Percentiles rank a stretch among this genome's conserved stretches.
Conservation (phyloP, 2,113 vertebrate species). For the Grammomys dolichurus region DNA sequence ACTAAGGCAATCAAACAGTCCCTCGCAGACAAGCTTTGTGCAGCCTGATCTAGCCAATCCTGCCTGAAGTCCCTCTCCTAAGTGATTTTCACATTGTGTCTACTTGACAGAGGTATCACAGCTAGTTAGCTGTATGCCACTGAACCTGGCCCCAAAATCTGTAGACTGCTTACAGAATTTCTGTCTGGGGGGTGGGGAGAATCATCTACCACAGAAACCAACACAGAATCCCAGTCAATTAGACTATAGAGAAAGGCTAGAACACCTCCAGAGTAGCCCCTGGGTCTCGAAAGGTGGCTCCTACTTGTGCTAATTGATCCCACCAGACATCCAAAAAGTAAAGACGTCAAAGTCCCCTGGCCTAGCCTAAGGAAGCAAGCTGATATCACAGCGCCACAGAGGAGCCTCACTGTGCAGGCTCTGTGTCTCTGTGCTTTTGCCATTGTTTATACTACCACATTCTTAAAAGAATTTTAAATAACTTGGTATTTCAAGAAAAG, state of each 20-base stretch:
- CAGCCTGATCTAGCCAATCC: neutral
- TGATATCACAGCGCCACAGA: neutral
- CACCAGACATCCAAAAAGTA: neutral
- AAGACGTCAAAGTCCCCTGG: neutral
- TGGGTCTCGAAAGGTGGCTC: neutral
- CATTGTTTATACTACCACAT: conserved; percentile 42
- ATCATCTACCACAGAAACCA: neutral
- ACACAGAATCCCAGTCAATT: neutral
- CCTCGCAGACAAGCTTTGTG: neutral
- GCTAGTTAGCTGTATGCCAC: neutral
- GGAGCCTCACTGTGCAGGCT: neutral
- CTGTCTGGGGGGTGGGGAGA: neutral
- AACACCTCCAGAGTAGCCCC: neutral
- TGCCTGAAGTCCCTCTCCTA: neutral
- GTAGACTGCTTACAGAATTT: neutral
- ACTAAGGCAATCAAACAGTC: neutral
- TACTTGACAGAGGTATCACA: neutral
- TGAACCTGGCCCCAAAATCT: neutral
- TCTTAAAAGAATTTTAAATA: conserved; percentile 39
- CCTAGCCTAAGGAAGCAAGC: neutral
- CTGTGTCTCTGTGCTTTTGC: neutral
- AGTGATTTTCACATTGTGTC: neutral
- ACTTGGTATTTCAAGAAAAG: neutral
- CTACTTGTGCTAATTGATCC: neutral
- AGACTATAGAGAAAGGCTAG: neutral